phyloP scores from a whole-genome alignment of 2,113 vertebrate species.

The Gallinago undulata region DNA sequence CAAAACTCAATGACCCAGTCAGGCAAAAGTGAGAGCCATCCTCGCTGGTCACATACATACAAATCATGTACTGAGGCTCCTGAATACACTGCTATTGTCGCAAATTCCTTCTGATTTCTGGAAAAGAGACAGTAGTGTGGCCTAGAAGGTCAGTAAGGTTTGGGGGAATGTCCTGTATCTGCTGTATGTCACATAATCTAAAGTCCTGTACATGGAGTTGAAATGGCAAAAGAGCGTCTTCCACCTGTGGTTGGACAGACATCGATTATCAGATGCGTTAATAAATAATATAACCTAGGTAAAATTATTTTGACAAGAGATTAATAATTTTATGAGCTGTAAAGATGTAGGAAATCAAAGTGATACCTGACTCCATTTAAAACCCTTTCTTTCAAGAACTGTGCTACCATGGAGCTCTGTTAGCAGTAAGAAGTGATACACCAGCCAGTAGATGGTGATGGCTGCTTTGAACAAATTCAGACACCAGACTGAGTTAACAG shows the following conservation, averaged over 20 bases:
- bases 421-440: background rate
- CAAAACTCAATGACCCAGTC: background rate
- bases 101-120: background rate
- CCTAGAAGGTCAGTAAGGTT: background rate
- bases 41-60: background rate
- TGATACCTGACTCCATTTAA: background rate
- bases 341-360: background rate
- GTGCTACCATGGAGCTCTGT: background rate
- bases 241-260: background rate
- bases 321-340: background rate
- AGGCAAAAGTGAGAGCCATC: background rate
- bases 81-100: background rate
- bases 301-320: background rate
- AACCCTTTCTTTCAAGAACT: background rate
- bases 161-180: background rate
- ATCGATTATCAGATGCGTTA: background rate
- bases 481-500: background rate
- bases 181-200: rapidly evolving
- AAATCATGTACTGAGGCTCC: background rate
- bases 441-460: background rate
- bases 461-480: background rate
- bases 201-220: background rate
- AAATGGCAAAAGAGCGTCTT: background rate
- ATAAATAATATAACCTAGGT: background rate
- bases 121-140: background rate